Percentiles rank a stretch among this genome's conserved stretches.
Evolutionary conservation across 2,888 invertebrate species (phyloP).

Genomic region (Acleris sparsana): DNA sequence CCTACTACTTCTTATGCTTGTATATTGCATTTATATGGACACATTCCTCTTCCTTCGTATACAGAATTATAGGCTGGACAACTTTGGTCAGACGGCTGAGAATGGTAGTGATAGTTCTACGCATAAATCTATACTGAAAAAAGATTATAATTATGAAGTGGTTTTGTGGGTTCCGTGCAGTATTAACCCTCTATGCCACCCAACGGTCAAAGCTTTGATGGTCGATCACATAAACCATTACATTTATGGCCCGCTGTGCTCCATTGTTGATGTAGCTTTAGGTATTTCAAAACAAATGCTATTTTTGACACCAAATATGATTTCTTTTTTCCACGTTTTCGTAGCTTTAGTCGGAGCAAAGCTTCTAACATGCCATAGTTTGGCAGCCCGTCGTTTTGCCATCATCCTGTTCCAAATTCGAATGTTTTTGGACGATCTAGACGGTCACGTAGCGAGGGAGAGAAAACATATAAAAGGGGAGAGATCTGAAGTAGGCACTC

Average conservation of each 20-base stretch:
- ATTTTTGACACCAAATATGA: constrained; percentile 91
- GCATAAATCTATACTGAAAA: constrained; percentile 43
- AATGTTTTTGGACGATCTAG: constrained; percentile 92
- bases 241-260: constrained; percentile 90
- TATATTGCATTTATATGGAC: constrained; percentile 90
- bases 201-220: constrained; percentile 92
- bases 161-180: constrained; percentile 86
- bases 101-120: constrained; percentile 58
- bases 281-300: constrained; percentile 84
- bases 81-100: constrained; percentile 49
- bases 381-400: constrained; percentile 88
- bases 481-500: constrained; percentile 90
- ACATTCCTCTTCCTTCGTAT: constrained; percentile 87
- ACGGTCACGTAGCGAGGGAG: constrained; percentile 92
- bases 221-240: constrained; percentile 93
- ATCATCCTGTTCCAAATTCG: constrained; percentile 91
- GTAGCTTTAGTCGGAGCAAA: constrained; percentile 90
- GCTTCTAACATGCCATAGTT: constrained; percentile 88
- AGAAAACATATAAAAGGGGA: constrained; percentile 90
- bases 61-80: constrained; percentile 86
- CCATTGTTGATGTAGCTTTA: constrained; percentile 86
- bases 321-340: constrained; percentile 91
- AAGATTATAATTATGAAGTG: constrained; percentile 72
- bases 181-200: constrained; percentile 89
- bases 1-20: constrained; percentile 81